Evolutionary conservation across 2,797 vertebrate genomes (phyloP).

Genomic region (Squalus acanthias): DNA sequence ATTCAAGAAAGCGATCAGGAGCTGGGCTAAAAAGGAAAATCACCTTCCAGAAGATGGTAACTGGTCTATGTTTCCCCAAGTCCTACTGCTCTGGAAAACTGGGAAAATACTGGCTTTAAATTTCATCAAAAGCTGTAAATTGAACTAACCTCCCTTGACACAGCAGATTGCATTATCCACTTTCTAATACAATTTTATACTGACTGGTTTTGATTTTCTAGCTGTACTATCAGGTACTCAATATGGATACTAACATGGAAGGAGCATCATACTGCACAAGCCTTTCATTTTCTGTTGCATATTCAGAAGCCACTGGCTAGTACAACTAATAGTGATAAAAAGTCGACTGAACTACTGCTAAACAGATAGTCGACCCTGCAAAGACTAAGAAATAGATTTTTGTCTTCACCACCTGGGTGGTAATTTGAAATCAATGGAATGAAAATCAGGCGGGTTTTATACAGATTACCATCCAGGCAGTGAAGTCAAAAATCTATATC

Average conservation of each 20-base stretch:
- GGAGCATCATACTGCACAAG: background rate
- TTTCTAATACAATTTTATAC: background rate
- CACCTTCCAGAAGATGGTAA: background rate
- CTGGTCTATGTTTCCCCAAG: background rate
- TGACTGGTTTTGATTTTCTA: slow-evolving; percentile 8
- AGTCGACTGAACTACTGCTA: background rate
- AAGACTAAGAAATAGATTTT: background rate
- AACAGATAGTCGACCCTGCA: background rate
- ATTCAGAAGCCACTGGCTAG: background rate
- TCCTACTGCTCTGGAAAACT: background rate
- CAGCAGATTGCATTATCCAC: slow-evolving; percentile 3
- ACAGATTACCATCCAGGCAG: background rate
- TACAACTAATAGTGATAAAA: background rate
- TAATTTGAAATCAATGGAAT: slow-evolving; percentile 4
- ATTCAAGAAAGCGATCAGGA: background rate
- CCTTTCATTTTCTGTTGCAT: background rate
- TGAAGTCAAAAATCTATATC: background rate
- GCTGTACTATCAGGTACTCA: background rate
- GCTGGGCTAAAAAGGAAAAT: background rate
- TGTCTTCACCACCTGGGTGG: background rate
- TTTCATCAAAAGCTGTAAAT: background rate
- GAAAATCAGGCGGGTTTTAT: background rate
- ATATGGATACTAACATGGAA: background rate
- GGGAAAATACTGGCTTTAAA: background rate
- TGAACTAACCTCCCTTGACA: background rate